Percentiles rank a stretch among this genome's conserved stretches.
phyloP scores from a whole-genome alignment of 1,140 invertebrate genomes.

The Listronotus oregonensis region DNA sequence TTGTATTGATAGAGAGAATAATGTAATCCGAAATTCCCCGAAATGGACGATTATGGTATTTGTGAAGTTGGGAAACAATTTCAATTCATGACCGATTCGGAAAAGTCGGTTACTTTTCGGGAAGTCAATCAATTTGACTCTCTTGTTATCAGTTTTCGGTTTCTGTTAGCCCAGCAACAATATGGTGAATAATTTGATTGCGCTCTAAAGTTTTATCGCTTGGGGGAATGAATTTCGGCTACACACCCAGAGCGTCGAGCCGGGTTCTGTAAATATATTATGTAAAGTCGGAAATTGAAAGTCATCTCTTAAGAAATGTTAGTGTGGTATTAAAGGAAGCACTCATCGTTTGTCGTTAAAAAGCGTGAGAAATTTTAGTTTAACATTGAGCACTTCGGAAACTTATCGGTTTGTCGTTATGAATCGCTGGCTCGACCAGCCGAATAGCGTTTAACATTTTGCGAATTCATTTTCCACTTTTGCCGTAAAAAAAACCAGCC shows the following conservation, averaged over 20 bases:
- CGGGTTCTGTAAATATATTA: conserved; percentile 48
- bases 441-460: conserved; percentile 28
- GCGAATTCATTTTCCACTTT: conserved; percentile 27
- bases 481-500: conserved; percentile 20
- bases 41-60: conserved; percentile 39
- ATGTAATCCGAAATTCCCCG: conserved; percentile 18
- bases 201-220: conserved; percentile 50
- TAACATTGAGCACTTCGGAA: conserved; percentile 29
- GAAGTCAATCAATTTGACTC: conserved; percentile 43
- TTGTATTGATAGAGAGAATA: conserved; percentile 11
- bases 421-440: conserved; percentile 32
- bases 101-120: conserved; percentile 38
- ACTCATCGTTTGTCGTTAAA: conserved; percentile 34
- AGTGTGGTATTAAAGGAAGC: conserved; percentile 23
- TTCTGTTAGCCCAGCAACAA: conserved; percentile 46
- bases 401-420: conserved; percentile 32
- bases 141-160: conserved; percentile 45
- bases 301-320: conserved; percentile 44
- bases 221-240: conserved; percentile 46
- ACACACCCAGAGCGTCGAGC: conserved; percentile 34
- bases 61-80: conserved; percentile 39
- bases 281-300: conserved; percentile 52
- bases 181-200: conserved; percentile 53
- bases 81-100: conserved; percentile 39
- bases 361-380: conserved; percentile 44